Base-by-base conservation (phyloP, 1,140 invertebrate genomes). In the Solenopsis invicta region DNA sequence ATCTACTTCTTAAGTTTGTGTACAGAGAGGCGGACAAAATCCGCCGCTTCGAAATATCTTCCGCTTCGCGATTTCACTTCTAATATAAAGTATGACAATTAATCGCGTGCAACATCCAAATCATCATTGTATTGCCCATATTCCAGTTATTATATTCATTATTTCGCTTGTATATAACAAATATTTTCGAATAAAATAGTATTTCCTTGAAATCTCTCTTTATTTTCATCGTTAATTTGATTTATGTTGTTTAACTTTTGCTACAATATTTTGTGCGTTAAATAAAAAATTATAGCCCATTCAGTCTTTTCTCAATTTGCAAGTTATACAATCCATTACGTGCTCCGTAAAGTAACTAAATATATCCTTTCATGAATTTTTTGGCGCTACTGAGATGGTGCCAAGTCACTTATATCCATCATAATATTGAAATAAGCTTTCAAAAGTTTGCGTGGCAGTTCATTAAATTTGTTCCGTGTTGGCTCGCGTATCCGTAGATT, bases 41-140 rank as follows among this genome's bases (percentile, higher is more conserved):
- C 66, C 54, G 48, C 48, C 37, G 59, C 59, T 82, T 74, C 45
- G 85, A 87, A 86, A 91, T 82, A 80, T 48, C 48, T 37, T 64
- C 64, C 75, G 37, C 67, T 78, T 77, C 61, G 69, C 72, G 67
- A 85, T 66, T 88, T 87, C 89, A 92, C 92, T 94, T 93, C 93
- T 94, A 91, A 92, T 86, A 92, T 93, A 94, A 93, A 92, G 93
- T 92, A 93, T 93, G 92, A 94, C 93, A 95, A 95, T 95, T 95
- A 95, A 94, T 88, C 52, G 8, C 52, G 8, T 29, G 21, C 37
- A 12, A 13, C 1, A 1, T 24, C 6, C 21, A 10, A 2, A 13
- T 48, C 29, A 50, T 21, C 29, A 66, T 66, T 66, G 52, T 10
- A 34, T 66, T 21, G 10, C 24, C 61, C 10, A 21, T 37, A 66